Evolutionary conservation across 1,140 invertebrate genomes (phyloP).

Genomic region (Hylaeus anthracinus): DNA sequence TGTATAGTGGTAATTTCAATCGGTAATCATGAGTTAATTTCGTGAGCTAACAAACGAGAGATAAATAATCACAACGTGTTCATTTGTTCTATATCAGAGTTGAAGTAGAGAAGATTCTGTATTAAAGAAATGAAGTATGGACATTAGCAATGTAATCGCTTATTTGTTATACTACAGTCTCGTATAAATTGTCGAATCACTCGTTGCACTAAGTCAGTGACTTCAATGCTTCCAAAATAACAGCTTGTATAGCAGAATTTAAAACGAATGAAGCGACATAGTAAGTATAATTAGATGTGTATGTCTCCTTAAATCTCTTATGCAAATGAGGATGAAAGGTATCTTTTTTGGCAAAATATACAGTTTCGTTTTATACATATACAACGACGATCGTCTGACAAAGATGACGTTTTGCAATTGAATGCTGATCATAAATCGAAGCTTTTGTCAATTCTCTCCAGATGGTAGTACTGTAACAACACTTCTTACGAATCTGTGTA

Average conservation of each 20-base stretch:
- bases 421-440: background rate
- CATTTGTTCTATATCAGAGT: too few relatives aligned
- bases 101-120: too few relatives aligned
- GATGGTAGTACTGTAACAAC: conserved; percentile 33
- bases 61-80: too few relatives aligned
- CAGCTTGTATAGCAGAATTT: background rate
- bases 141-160: background rate
- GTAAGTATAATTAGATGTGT: too few relatives aligned
- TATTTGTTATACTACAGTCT: background rate
- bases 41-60: too few relatives aligned
- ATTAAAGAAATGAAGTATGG: background rate
- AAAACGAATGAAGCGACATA: background rate
- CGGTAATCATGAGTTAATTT: too few relatives aligned
- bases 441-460: conserved; percentile 1
- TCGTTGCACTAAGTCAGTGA: conserved; percentile 36
- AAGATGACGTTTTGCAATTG: background rate
- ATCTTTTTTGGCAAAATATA: background rate
- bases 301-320: background rate
- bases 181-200: conserved; percentile 35
- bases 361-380: background rate
- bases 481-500: background rate
- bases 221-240: conserved; percentile 51
- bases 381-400: background rate
- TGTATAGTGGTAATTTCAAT: too few relatives aligned
- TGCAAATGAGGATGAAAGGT: conserved; percentile 8